A percentile compares a stretch with the other conserved stretches of the same genome.
These are phyloP conservation scores for Centropus unirufus DNA, from an alignment of 2,113 vertebrate species.

Conservation along the genomic window DNA sequence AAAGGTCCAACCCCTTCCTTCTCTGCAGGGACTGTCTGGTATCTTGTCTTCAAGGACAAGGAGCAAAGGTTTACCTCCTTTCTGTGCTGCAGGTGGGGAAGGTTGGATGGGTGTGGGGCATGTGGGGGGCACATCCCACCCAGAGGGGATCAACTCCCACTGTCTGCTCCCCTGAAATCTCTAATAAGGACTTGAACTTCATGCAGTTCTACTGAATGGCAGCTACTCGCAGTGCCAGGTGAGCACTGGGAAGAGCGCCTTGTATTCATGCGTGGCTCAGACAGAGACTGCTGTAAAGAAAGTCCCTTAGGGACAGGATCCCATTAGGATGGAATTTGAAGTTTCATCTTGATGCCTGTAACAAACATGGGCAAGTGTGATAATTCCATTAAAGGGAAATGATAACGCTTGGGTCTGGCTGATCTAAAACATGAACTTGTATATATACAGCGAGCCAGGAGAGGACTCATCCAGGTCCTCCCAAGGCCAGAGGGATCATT, in stretches of 20 bases:
- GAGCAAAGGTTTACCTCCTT: not conserved
- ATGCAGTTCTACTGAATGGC: not conserved
- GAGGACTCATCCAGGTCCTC: not conserved
- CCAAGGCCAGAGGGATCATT: not conserved
- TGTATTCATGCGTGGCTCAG: not conserved
- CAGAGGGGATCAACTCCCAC: not conserved
- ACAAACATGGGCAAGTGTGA: not conserved
- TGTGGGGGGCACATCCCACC: not conserved
- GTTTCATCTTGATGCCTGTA: not conserved
- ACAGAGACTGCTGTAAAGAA: not conserved
- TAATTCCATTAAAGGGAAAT: not conserved
- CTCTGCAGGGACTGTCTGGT: not conserved
- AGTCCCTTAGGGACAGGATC: not conserved
- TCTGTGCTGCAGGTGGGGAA: not conserved
- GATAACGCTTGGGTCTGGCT: not conserved
- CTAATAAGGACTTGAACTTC: not conserved
- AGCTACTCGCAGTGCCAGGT: not conserved
- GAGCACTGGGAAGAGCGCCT: conserved; percentile 12
- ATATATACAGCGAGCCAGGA: not conserved
- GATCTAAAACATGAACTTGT: not conserved
- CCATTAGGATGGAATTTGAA: not conserved
- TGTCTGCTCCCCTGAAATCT: not conserved
- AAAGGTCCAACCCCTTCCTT: not conserved
- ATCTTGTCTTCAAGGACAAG: not conserved
- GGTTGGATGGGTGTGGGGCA: not conserved